Base-by-base conservation (phyloP, 2,113 vertebrate species). In the Tetrao urogallus region DNA sequence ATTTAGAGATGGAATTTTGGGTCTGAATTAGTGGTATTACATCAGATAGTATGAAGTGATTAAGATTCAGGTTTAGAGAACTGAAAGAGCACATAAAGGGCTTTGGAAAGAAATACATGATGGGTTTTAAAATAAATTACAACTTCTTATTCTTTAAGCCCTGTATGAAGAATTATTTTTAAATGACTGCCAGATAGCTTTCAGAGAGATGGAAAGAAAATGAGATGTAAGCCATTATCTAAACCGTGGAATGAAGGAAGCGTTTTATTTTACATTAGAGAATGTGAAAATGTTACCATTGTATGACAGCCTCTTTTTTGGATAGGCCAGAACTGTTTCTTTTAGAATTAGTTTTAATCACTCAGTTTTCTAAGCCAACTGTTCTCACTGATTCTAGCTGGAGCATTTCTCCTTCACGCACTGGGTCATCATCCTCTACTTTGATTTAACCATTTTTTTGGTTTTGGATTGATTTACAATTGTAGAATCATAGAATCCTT, bases 161-260 rank as follows among this genome's bases (percentile, higher is more conserved):
- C 2, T 45, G 69, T 89, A 72, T 92, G 76, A 94, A 94, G 89
- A 94, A 90, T 67, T 88, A 89, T 89, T 91, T 93, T 96, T 89
- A 93, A 88, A 91, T 94, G 36, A 90, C 90, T 81, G 61, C 85
- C 94, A 95, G 93, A 92, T 95, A 85, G 82, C 79, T 96, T 92
- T 88, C 82, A 88, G 57, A 94, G 52, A 71, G 86, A 83, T 64
- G 75, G 75, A 89, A 89, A 60, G 88, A 91, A 94, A 94, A 91
- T 88, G 76, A 92, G 34, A 40, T 56, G 19, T 83, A 82, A 89
- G 89, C 85, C 80, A 60, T 93, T 91, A 80, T 88, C 82, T 93
- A 52, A 95, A 93, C 72, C 86, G 4, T 86, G 69, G 15, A 80
- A 69, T 25, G 76, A 88, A 88, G 69, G 76, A 94, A 91, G 65